phyloP scores from a whole-genome alignment of 2,797 vertebrate species.

The Chelon labrosus region DNA sequence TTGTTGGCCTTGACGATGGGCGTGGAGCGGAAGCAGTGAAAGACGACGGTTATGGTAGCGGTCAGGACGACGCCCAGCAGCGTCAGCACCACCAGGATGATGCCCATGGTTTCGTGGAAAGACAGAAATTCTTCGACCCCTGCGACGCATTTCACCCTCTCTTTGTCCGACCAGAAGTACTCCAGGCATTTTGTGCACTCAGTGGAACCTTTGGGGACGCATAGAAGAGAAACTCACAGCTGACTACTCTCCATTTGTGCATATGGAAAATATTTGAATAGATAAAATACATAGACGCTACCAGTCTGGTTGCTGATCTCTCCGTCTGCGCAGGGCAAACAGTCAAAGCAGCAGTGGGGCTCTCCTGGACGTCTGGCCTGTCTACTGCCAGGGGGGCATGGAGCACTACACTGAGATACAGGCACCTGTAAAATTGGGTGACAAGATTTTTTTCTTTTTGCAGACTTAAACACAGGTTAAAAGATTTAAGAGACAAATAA shows the following conservation, averaged over 20 bases:
- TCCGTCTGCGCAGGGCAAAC: conserved; percentile 83
- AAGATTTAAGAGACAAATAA: background rate
- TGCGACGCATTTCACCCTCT: conserved; percentile 76
- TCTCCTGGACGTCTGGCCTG: conserved; percentile 71
- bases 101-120: conserved; percentile 81
- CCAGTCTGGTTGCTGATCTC: conserved; percentile 83
- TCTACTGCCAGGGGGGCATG: conserved; percentile 79
- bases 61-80: conserved; percentile 77
- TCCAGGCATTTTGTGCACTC: conserved; percentile 81
- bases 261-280: background rate
- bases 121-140: conserved; percentile 82
- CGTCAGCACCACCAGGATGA: conserved; percentile 75
- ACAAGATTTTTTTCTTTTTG: no score
- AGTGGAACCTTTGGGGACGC: conserved; percentile 70
- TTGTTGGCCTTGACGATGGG: conserved; percentile 86
- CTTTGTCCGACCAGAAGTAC: conserved; percentile 81
- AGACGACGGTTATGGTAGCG: conserved; percentile 66
- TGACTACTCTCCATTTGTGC: background rate
- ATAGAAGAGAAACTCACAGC: background rate
- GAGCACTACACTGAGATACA: conserved; percentile 75
- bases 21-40: conserved; percentile 77
- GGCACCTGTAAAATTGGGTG: conserved; percentile 70
- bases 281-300: conserved; percentile 21
- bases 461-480: no score
- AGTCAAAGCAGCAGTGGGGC: conserved; percentile 84